Percentiles rank a stretch among this genome's conserved stretches.
phyloP scores from a whole-genome alignment of 2,888 invertebrate species.

The Himalopsyche kuldschensis region DNA sequence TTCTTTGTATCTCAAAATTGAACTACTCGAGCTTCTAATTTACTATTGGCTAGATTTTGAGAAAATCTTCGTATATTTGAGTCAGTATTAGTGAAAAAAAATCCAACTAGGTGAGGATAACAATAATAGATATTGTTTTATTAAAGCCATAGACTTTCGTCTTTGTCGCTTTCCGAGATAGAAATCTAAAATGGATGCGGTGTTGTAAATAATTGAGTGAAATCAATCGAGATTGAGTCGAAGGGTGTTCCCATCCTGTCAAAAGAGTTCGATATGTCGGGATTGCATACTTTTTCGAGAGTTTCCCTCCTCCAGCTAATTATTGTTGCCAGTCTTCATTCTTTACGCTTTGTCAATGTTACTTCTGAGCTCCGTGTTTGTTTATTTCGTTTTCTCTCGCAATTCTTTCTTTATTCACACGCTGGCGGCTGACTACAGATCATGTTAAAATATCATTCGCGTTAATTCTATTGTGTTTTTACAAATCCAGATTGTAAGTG shows the following conservation, averaged over 20 bases:
- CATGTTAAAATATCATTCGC: too few species aligned
- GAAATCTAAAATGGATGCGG: neutral
- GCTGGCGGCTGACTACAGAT: too few species aligned
- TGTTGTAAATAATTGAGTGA: neutral
- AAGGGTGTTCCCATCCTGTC: neutral
- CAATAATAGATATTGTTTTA: neutral
- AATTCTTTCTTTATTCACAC: too few species aligned
- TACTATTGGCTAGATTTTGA: too few species aligned
- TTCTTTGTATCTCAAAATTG: too few species aligned
- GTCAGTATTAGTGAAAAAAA: too few species aligned
- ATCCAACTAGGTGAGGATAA: neutral
- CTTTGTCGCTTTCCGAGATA: neutral
- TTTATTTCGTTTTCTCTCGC: neutral
- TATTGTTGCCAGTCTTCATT: neutral
- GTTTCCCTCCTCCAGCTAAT: neutral
- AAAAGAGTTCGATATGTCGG: neutral
- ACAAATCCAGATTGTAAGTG: too few species aligned
- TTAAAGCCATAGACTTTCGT: neutral
- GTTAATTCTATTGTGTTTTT: too few species aligned
- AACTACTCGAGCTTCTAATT: too few species aligned
- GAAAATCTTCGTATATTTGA: too few species aligned
- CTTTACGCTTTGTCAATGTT: neutral
- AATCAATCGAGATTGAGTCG: constrained; percentile 1
- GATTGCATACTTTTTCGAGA: neutral
- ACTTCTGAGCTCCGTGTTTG: neutral